Evolutionary conservation across 53 echinoderm and acorn worm species (phyloP).

Genomic region (Zoroaster sp.): DNA sequence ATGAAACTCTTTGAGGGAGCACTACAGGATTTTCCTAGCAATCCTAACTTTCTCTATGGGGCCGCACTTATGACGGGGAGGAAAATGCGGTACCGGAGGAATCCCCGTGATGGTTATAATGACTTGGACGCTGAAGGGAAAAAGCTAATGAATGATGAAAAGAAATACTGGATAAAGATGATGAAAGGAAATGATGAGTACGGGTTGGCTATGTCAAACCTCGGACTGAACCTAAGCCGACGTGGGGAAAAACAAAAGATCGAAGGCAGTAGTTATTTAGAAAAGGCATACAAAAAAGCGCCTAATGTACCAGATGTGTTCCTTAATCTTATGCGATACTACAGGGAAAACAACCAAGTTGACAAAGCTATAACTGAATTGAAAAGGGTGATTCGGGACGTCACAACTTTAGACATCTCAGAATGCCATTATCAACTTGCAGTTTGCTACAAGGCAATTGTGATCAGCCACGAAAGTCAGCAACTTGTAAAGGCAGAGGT

Average conservation of each 20-base stretch:
- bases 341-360: neutral
- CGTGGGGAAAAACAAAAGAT: neutral
- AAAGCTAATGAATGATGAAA: neutral
- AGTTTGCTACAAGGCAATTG: neutral
- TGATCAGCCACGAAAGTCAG: neutral
- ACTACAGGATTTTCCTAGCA: neutral
- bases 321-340: neutral
- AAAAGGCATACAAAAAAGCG: neutral
- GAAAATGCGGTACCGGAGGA: neutral
- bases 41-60: neutral
- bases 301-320: neutral
- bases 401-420: neutral
- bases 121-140: neutral
- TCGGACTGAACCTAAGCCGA: neutral
- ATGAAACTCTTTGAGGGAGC: neutral
- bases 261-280: neutral
- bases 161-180: neutral
- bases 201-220: neutral
- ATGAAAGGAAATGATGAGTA: neutral
- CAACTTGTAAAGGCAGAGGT: too few species aligned
- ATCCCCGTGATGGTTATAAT: neutral
- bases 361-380: neutral
- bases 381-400: neutral
- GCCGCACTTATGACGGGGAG: neutral
- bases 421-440: neutral